phyloP scores from a whole-genome alignment of 2,113 vertebrate species.

The Plectropomus leopardus region DNA sequence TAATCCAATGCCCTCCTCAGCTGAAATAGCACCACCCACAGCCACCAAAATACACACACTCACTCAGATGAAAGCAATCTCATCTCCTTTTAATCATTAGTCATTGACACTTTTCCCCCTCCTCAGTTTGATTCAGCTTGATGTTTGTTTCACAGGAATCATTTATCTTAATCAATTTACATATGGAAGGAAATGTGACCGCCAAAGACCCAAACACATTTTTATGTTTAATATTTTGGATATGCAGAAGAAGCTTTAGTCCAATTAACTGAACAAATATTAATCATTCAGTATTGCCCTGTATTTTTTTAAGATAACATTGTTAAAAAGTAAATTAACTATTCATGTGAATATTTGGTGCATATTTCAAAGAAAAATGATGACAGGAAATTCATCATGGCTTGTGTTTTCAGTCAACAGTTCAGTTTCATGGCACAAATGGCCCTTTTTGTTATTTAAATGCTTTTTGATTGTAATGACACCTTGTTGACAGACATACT shows the following conservation, averaged over 20 bases:
- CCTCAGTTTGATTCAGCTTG: slow-evolving; percentile 29
- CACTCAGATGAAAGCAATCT: slow-evolving; percentile 20
- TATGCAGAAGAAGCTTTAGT: neutral
- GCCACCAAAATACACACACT: slow-evolving; percentile 25
- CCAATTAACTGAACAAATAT: neutral
- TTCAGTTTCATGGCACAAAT: neutral
- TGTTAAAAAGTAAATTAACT: neutral
- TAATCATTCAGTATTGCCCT: neutral
- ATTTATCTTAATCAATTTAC: slow-evolving; percentile 36
- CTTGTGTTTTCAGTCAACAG: neutral
- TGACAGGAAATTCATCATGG: neutral
- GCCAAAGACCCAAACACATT: neutral
- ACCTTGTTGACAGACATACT: slow-evolving; percentile 19
- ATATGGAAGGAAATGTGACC: neutral
- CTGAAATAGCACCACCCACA: slow-evolving; percentile 41
- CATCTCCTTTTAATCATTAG: slow-evolving; percentile 33
- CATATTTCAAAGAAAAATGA: neutral
- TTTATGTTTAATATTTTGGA: neutral
- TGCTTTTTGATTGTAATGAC: slow-evolving; percentile 12
- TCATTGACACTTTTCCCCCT: slow-evolving; percentile 31
- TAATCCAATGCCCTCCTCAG: slow-evolving; percentile 24
- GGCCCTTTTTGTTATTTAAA: neutral
- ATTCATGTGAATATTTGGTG: neutral
- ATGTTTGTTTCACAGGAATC: slow-evolving; percentile 40
- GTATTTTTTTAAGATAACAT: neutral